Base-by-base conservation (phyloP, 2,113 vertebrate genomes). In the Poecilia latipinna region DNA sequence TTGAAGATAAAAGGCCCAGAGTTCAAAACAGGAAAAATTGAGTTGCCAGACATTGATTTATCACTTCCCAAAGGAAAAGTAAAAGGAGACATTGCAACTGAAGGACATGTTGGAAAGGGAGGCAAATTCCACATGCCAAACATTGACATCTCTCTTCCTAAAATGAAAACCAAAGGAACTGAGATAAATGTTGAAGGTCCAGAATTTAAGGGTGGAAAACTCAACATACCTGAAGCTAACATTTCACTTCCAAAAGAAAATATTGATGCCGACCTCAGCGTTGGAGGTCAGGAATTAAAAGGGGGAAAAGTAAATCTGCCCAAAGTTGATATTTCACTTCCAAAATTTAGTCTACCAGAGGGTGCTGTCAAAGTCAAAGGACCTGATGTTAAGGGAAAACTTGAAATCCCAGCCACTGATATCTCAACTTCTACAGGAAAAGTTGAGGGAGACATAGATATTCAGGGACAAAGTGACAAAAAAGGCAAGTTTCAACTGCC, bases 221-320 rank as follows among this genome's bases (percentile, higher is more conserved):
- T 93, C 0, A 57, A 57, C 24, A 57, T 57, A n/a, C 51, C 51
- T n/a, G 24, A 57, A 57, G 24, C 51, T 6, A 48, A 93, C 22
- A 62, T 95, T 0, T 92, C 91, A 0, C 65, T 92, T 2, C 92
- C 92, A 1, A 88, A 93, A 65, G 83, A 86, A 0, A 93, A 93
- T 4, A 1, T 42, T 10, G 80, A 73, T 8, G 68, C 70, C 1
- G 74, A 82, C 12, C 0, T 86, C 1, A 17, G 75, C 29, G 0
- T 89, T 4, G 63, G 82, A 0, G 74, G 81, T 5, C 76, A 77
- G 1, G 75, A 79, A 0, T 2, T 84, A 0, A 89, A 91, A 32
- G 81, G 63, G 0, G 67, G 24, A 0, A 87, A 72, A 5, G 78
- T 88, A 13, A 77, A 72, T 22, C 71, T 89, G 64, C 84, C 90